These are phyloP conservation scores for Bovichtus variegatus DNA, from an alignment of 2,797 vertebrate species.

Conservation along the genomic window DNA sequence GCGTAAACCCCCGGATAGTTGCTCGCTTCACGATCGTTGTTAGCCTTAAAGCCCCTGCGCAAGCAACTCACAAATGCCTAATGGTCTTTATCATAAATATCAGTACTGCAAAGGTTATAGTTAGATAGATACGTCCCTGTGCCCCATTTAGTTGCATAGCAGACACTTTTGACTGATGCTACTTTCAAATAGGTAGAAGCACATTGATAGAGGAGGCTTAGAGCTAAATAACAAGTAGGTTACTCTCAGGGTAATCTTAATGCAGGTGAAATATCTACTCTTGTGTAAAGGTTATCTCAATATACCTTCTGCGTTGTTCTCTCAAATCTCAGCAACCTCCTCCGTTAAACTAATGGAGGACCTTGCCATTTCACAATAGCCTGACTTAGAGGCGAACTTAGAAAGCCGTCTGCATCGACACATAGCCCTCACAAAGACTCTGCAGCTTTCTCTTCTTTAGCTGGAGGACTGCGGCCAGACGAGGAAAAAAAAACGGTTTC, in stretches of 20 bases:
- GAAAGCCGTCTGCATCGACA: constrained; percentile 44
- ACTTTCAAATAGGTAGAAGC: constrained; percentile 59
- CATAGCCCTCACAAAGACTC: constrained; percentile 20
- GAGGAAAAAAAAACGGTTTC: constrained; percentile 39
- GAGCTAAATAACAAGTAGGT: constrained; percentile 79
- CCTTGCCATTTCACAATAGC: constrained; percentile 55
- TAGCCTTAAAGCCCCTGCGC: constrained; percentile 82
- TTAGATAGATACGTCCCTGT: constrained; percentile 83
- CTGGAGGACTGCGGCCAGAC: constrained; percentile 8
- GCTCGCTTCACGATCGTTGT: constrained; percentile 74
- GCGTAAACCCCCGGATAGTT: constrained; percentile 49
- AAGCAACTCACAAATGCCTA: constrained; percentile 81
- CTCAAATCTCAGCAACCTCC: constrained; percentile 72
- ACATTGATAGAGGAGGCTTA: constrained; percentile 81
- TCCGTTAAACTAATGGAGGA: constrained; percentile 77
- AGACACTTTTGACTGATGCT: constrained; percentile 80
- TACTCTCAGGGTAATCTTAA: constrained; percentile 76
- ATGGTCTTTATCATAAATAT: constrained; percentile 80
- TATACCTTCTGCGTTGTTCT: constrained; percentile 82
- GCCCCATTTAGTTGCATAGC: constrained; percentile 80
- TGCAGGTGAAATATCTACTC: constrained; percentile 85
- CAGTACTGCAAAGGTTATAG: constrained; percentile 84
- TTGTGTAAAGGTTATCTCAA: constrained; percentile 87
- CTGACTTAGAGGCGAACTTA: constrained; percentile 44
- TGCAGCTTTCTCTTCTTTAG: constrained; percentile 7